A percentile compares a stretch with the other conserved stretches of the same genome.
Conservation (phyloP, 2,888 invertebrate genomes). For the Cryptus armator region DNA sequence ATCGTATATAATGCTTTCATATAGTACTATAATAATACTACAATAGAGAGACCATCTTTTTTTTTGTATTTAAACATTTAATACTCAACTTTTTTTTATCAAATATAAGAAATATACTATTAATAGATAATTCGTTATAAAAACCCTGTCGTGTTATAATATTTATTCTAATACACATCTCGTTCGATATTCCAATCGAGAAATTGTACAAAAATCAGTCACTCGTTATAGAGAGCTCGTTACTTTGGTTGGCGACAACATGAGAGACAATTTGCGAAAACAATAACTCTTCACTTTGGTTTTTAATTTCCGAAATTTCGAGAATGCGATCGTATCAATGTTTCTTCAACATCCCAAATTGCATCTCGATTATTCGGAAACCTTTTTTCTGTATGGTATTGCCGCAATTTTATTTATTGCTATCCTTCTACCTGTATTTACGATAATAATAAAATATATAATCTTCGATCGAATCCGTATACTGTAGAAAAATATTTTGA, state of each 20-base stretch:
- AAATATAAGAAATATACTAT: slow-evolving; percentile 4
- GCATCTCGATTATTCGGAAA: neutral
- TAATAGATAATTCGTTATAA: neutral
- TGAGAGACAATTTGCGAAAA: neutral
- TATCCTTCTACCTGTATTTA: neutral
- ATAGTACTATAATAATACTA: neutral
- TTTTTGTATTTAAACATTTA: neutral
- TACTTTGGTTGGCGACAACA: neutral
- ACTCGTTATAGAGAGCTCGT: neutral
- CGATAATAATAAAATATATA: no score
- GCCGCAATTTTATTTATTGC: neutral
- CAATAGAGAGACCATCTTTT: neutral
- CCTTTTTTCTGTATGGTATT: neutral
- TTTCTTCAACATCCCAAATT: neutral
- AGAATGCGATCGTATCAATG: neutral
- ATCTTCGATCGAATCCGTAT: no score
- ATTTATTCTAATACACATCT: neutral
- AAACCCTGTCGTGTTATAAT: neutral
- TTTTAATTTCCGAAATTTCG: neutral
- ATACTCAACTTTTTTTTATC: neutral
- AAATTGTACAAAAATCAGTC: neutral
- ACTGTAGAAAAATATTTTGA: no score
- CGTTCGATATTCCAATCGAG: neutral
- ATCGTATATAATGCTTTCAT: no score
- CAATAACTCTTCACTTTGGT: neutral